Base-by-base conservation (phyloP, 2,888 invertebrate genomes). In the Dryocosmus kuriphilus region DNA sequence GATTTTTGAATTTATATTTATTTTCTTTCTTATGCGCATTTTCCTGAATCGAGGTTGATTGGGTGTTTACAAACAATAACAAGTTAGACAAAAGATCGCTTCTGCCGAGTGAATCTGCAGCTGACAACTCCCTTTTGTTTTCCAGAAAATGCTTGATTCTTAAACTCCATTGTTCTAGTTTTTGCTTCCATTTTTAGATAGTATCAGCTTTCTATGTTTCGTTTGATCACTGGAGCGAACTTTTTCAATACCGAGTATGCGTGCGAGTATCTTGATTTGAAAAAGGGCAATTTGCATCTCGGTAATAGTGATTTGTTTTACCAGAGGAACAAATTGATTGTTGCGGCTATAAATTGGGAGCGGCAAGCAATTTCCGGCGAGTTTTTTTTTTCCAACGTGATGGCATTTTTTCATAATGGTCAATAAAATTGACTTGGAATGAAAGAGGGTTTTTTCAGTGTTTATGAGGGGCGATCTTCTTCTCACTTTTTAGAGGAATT, bases 271-370 rank as follows among this genome's bases (percentile, higher is more conserved):
- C 67, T 46, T 41, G 41, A 67, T 63, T 22, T 46, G 30, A n/a
- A 71, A 71, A 32, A 27, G 9, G n/a, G 51, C 51, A 71, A 55
- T 71, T 71, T 71, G 46, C 51, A 51, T 22, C 51, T 27, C 51
- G 30, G 71, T 71, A n/a, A 32, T 71, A 51, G 71, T 51, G 27
- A 71, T 71, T 46, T 71, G 71, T 71, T 71, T 32, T 14, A 1
- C 71, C 30, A n/a, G 51, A 30, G 51, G 14, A 2, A 71, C 19
- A 46, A 71, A 71, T 71, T 71, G 71, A 71, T 71, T 71, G 71
- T 71, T 24, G 46, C n/a, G 14, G 71, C 27, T 27, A 71, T 51
- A 71, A 71, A 71, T 71, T 71, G 32, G 32, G 27, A 46, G 30
- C 8, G 30, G 32, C 71, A 55, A 71, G 11, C 71, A 71, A 71